These are phyloP conservation scores for Agrochola macilenta DNA, from an alignment of 2,888 invertebrate genomes.

Conservation along the genomic window DNA sequence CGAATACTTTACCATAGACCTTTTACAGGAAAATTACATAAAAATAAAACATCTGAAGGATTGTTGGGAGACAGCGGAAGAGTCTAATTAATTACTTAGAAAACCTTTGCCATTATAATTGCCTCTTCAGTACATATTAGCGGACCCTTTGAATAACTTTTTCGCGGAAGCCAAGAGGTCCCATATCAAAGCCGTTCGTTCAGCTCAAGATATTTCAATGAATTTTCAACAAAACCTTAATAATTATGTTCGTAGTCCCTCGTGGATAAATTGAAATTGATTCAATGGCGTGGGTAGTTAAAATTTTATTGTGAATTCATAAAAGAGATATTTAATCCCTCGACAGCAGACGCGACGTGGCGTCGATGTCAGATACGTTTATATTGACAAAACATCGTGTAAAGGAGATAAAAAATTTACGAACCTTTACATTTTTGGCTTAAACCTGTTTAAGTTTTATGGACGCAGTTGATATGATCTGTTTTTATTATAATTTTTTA, in stretches of 20 bases:
- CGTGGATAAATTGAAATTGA: slow-evolving; percentile 31
- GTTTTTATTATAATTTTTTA: slow-evolving; percentile 37
- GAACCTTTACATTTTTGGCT: slow-evolving; percentile 35
- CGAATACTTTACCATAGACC: background rate
- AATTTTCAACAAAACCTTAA: slow-evolving; percentile 33
- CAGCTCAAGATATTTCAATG: slow-evolving; percentile 44
- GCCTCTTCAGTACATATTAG: slow-evolving; percentile 19
- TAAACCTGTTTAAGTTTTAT: slow-evolving; percentile 50
- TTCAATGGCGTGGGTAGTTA: slow-evolving; percentile 35
- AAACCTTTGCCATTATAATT: slow-evolving; percentile 44
- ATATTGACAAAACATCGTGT: slow-evolving; percentile 23
- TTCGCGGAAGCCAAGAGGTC: slow-evolving; percentile 28
- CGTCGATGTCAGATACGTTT: slow-evolving; percentile 18
- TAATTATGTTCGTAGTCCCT: slow-evolving; percentile 17
- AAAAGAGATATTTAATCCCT: slow-evolving; percentile 32
- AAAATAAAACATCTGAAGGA: slow-evolving; percentile 33
- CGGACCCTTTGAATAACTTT: slow-evolving; percentile 32
- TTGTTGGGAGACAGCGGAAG: slow-evolving; percentile 15
- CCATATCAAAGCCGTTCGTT: slow-evolving; percentile 29
- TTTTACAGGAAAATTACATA: slow-evolving; percentile 17
- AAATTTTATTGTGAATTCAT: slow-evolving; percentile 33
- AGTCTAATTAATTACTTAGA: slow-evolving; percentile 47
- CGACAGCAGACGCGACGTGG: slow-evolving; percentile 22
- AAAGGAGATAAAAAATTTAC: slow-evolving; percentile 41
- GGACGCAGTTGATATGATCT: slow-evolving; percentile 33